Evolutionary conservation across 2,113 vertebrate species (phyloP), one percentile per base, ranked within the genome.

Genomic region (Cyanistes caeruleus): DNA sequence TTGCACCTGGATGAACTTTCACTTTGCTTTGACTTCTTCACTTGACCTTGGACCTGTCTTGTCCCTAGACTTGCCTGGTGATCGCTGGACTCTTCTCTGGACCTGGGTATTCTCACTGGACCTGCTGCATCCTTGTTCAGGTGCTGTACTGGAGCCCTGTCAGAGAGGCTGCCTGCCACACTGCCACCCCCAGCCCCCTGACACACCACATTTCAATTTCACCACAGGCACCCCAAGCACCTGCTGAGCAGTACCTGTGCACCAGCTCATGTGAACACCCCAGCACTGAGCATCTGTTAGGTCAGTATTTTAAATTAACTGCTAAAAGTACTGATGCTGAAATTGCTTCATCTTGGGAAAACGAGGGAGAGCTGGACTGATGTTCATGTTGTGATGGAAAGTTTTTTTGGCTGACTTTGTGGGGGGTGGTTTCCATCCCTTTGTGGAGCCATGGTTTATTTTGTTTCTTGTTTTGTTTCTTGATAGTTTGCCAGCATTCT

Each of bases 321-420:
- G 37, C 48, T 62, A 7, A 5, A 11, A 85, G 20, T 4, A 10
- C 63, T 53, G 16, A 2, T 12, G 39, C 27, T 55, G 46, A 13
- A 9, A 24, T 86, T 87, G 51, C 59, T 39, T 95, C 70, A 80
- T 80, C 95, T 96, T 96, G 93, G 79, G 95, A 96, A 96, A 96
- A 70, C 55, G 37, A 64, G 33, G 39, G 67, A 49, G 63, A 68
- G 35, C 15, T 39, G 58, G 63, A 51, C 56, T 83, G 55, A 78
- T 63, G 62, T 37, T 90, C 25, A 4, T 18, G 19, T 83, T 93
- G 94, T 90, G 78, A 96, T 94, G 95, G 95, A 96, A 97, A 96
- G 95, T 96, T 96, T 79, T 78, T 87, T 90, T 92, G 94, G 80
- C 90, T 89, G 92, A 58, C 95, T 96, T 96, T 96, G 90, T 95